These are phyloP conservation scores for Microcebus murinus DNA, from an alignment of 2,113 vertebrate genomes.

Conservation along the genomic window DNA sequence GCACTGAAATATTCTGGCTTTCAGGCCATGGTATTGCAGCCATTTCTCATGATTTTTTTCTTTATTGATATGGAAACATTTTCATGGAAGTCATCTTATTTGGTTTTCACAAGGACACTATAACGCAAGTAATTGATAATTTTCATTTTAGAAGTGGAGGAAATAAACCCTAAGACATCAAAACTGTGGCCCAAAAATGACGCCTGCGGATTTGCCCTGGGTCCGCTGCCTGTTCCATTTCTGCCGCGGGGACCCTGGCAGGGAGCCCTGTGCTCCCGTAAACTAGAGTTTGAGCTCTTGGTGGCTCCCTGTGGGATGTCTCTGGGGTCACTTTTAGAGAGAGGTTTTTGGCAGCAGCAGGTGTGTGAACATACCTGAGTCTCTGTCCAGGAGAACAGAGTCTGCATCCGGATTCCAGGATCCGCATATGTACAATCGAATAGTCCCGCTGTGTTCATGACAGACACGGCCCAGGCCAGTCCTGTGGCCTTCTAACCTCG, in stretches of 20 bases:
- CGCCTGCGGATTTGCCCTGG: background rate
- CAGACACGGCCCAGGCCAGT: fast-evolving
- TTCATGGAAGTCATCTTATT: background rate
- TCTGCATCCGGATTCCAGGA: fast-evolving
- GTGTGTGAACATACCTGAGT: background rate
- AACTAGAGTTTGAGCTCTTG: background rate
- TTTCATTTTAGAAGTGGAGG: conserved; percentile 15
- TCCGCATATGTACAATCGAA: fast-evolving
- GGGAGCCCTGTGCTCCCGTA: fast-evolving
- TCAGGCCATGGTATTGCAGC: background rate
- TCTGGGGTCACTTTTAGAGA: background rate
- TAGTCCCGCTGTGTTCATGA: fast-evolving
- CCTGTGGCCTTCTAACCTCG: background rate
- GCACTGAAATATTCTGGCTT: background rate
- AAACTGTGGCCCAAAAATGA: background rate
- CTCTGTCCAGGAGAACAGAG: fast-evolving
- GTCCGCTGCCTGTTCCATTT: fast-evolving
- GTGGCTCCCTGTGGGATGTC: fast-evolving
- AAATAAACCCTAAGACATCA: background rate
- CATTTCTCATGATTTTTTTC: background rate
- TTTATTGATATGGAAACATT: background rate
- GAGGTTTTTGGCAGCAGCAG: background rate
- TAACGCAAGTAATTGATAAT: background rate
- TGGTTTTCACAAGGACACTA: background rate
- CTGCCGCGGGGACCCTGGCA: fast-evolving